Evolutionary conservation across 1,140 invertebrate species (phyloP), one percentile per base, ranked within the genome.

Genomic region (Manduca sexta): DNA sequence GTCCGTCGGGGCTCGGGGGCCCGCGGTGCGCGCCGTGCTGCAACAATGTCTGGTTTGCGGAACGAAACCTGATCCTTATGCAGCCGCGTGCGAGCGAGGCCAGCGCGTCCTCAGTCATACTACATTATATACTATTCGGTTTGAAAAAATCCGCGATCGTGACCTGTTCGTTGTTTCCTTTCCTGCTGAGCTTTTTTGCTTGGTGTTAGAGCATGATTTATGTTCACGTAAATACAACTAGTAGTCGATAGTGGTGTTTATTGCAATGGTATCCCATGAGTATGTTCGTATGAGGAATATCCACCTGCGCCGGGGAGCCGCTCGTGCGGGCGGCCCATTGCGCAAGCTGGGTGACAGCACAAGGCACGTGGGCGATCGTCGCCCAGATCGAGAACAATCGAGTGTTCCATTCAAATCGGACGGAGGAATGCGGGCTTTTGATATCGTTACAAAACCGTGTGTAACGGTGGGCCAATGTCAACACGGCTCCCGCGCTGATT

Each of bases 21-120:
- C 47, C 46, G 61, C 18, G 37, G 56, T 64, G 52, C 52, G 49
- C 57, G 45, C 57, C 45, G 60, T 64, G 49, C 40, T 46, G 70
- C 64, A 79, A 74, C 67, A 73, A 79, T 82, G 69, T 84, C 55
- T 66, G 74, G 60, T 80, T 82, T 84, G 81, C 81, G 81, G 81
- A 84, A 84, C 63, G 81, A 72, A 84, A 82, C 69, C 62, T 66
- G 75, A 82, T 80, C 71, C 57, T 63, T 72, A 76, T 66, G 70
- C 68, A 69, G 69, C 56, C 59, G 64, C 62, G 65, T 57, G 67
- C 60, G 61, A 61, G 60, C 74, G 75, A 77, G 79, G 78, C 66
- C 76, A 58, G 42, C 59, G 64, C 49, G 64, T 60, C 58, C 52
- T 51, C 18, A 17, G 45, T 52, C 15, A 40, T 43, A 16, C 47